phyloP scores from a whole-genome alignment of 2,888 invertebrate genomes.

The Epinotia ramella region DNA sequence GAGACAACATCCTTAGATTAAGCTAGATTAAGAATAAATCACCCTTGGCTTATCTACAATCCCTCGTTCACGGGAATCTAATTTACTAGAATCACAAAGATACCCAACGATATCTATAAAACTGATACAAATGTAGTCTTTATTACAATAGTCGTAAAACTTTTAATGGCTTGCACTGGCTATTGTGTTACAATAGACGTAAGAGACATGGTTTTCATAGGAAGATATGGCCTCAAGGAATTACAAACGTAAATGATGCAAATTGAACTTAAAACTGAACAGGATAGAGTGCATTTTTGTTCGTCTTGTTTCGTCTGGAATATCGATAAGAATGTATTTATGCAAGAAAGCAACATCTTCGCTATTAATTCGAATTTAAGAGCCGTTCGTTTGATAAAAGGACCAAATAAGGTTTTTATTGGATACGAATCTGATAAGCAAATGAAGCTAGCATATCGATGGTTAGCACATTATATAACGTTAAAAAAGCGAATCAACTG shows the following conservation, averaged over 20 bases:
- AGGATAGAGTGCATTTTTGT: background rate
- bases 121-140: conserved; percentile 36
- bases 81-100: conserved; percentile 27
- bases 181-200: background rate
- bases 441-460: background rate
- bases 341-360: background rate
- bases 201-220: background rate
- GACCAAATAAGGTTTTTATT: conserved; percentile 1
- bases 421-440: background rate
- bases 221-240: background rate
- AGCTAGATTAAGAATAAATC: conserved; percentile 24
- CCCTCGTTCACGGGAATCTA: conserved; percentile 16
- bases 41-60: conserved; percentile 28
- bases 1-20: conserved; percentile 20
- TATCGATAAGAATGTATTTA: conserved; percentile 23
- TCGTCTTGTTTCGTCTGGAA: no score
- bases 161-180: conserved; percentile 24
- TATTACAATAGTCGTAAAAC: conserved; percentile 28
- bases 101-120: conserved; percentile 23
- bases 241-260: background rate
- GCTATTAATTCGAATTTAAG: conserved; percentile 10
- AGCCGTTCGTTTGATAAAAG: conserved; percentile 5
- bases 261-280: background rate
- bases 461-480: background rate
- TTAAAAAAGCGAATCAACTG: no score